These are phyloP conservation scores for Nannoperca obscura DNA, from an alignment of 2,797 vertebrate species.

Conservation along the genomic window DNA sequence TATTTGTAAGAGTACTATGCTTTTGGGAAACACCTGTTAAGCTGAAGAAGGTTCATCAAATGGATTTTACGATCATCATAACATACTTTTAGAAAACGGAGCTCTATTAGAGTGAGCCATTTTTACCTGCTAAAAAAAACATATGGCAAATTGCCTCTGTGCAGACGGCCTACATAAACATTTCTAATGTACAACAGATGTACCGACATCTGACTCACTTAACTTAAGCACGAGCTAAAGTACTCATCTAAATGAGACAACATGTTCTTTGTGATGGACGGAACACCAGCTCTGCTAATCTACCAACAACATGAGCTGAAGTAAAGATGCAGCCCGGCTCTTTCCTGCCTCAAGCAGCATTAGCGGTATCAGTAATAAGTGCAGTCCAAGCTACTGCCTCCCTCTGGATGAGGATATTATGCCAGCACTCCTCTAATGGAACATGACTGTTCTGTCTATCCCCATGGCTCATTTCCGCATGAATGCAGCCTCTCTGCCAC, in stretches of 20 bases:
- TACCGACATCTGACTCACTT: slow-evolving; percentile 56
- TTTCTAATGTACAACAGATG: slow-evolving; percentile 63
- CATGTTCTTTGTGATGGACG: slow-evolving; percentile 40
- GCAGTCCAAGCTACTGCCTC: slow-evolving; percentile 37
- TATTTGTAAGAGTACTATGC: background rate
- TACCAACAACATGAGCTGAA: slow-evolving; percentile 34
- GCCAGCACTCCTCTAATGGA: slow-evolving; percentile 64
- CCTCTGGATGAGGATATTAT: slow-evolving; percentile 55
- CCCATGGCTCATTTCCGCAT: slow-evolving; percentile 65
- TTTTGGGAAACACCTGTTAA: slow-evolving; percentile 16
- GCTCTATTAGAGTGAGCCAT: background rate
- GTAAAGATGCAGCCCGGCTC: slow-evolving; percentile 42
- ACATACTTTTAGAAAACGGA: background rate
- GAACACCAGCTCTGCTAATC: slow-evolving; percentile 39
- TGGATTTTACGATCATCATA: background rate
- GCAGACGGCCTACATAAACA: slow-evolving; percentile 38
- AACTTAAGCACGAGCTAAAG: slow-evolving; percentile 42
- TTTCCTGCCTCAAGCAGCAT: slow-evolving; percentile 50
- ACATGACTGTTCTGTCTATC: slow-evolving; percentile 67
- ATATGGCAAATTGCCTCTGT: slow-evolving; percentile 30
- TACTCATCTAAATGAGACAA: slow-evolving; percentile 65
- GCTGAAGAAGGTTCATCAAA: background rate
- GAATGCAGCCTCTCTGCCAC: slow-evolving; percentile 54
- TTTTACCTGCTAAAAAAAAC: slow-evolving; percentile 27
- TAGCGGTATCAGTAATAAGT: slow-evolving; percentile 49